Conservation (phyloP, 1,140 invertebrate genomes). For the Aculops lycopersici region DNA sequence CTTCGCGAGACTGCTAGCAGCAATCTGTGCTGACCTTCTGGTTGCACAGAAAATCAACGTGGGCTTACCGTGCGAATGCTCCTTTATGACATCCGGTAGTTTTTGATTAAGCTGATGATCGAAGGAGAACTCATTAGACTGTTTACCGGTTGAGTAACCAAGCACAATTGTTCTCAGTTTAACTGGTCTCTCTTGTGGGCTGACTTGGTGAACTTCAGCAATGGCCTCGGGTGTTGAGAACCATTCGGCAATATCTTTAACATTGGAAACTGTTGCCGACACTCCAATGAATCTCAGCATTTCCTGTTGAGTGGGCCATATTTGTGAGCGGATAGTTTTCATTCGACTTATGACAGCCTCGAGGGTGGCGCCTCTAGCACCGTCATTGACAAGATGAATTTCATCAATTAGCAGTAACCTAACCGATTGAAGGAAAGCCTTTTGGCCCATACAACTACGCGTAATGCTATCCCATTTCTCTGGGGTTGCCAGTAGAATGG, state of each 20-base stretch:
- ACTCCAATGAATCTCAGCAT: slow-evolving; percentile 32
- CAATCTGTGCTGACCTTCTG: slow-evolving; percentile 32
- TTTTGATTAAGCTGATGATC: slow-evolving; percentile 40
- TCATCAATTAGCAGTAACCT: slow-evolving; percentile 48
- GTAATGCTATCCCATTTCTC: slow-evolving; percentile 54
- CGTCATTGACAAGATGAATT: slow-evolving; percentile 5
- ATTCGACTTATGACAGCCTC: slow-evolving; percentile 43
- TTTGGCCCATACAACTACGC: slow-evolving; percentile 30
- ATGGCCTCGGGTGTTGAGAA: slow-evolving; percentile 17
- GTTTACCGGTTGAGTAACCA: slow-evolving; percentile 24
- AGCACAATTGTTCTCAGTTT: slow-evolving; percentile 32
- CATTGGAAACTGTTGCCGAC: slow-evolving; percentile 43
- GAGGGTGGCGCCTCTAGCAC: slow-evolving; percentile 26
- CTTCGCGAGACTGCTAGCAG: slow-evolving; percentile 18
- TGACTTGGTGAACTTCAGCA: not conserved
- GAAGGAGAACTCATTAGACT: slow-evolving; percentile 30
- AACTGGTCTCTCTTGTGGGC: slow-evolving; percentile 25
- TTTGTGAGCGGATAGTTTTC: slow-evolving; percentile 20
- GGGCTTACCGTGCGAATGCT: slow-evolving; percentile 34
- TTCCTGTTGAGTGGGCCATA: not conserved
- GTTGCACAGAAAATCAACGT: slow-evolving; percentile 45
- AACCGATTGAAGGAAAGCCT: slow-evolving; percentile 24
- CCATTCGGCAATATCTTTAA: slow-evolving; percentile 38
- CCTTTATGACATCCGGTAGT: slow-evolving; percentile 28
- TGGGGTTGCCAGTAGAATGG: slow-evolving; percentile 41